A percentile compares a stretch with the other conserved stretches of the same genome.
Conservation (phyloP, 2,113 vertebrate species). For the Todiramphus saurophagus region DNA sequence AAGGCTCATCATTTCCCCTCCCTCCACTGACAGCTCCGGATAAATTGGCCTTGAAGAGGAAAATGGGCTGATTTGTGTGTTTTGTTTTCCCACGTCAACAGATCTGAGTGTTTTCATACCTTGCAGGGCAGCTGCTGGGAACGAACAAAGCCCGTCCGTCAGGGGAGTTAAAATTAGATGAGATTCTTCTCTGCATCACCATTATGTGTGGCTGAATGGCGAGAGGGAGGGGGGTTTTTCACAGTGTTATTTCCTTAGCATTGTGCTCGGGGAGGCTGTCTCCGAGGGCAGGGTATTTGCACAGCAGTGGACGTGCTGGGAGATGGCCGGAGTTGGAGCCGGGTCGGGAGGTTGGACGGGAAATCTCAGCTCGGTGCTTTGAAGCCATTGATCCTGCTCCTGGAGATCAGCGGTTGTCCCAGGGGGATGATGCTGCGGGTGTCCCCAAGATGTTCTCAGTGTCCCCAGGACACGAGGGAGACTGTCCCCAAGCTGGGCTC, state of each 20-base stretch:
- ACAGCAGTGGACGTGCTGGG: accelerated
- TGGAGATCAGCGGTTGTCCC: accelerated
- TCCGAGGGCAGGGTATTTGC: background rate
- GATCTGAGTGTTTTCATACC: conserved; percentile 45
- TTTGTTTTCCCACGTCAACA: conserved; percentile 54
- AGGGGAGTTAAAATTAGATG: conserved; percentile 52
- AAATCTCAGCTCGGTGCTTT: background rate
- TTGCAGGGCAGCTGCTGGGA: conserved; percentile 44
- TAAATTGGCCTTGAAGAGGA: conserved; percentile 50
- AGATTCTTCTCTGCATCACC: background rate
- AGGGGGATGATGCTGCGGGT: background rate
- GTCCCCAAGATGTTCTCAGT: background rate
- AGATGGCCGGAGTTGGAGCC: accelerated
- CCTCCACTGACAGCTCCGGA: background rate
- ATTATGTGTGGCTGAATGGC: background rate
- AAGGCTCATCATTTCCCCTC: background rate
- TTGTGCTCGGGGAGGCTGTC: background rate
- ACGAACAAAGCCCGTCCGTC: conserved; percentile 38
- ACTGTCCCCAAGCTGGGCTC: accelerated
- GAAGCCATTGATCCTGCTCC: background rate
- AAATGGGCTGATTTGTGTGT: conserved; percentile 42
- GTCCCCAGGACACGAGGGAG: background rate
- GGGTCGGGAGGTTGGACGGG: background rate
- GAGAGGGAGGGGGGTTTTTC: background rate
- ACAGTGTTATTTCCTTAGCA: background rate